Evolutionary conservation across 2,797 vertebrate species (phyloP).

Genomic region (Ispidina picta): DNA sequence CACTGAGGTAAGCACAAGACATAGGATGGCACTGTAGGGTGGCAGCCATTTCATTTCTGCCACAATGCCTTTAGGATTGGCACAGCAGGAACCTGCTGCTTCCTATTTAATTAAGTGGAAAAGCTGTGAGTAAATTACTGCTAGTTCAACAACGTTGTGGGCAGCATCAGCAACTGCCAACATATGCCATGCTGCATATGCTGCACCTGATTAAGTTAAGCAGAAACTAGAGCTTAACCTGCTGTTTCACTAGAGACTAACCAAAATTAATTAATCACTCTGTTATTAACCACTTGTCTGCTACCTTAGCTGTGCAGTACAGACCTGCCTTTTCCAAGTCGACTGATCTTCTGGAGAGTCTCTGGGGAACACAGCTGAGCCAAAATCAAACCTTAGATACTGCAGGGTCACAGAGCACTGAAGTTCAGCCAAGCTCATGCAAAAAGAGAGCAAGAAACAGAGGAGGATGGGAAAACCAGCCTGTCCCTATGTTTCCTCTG

Average conservation of each 20-base stretch:
- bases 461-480: neutral
- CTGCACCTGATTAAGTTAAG: slow-evolving; percentile 65
- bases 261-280: slow-evolving; percentile 36
- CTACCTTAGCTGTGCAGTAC: neutral
- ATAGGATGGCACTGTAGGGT: neutral
- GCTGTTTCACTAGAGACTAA: slow-evolving; percentile 47
- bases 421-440: neutral
- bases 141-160: slow-evolving; percentile 53
- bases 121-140: slow-evolving; percentile 64
- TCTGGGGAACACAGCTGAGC: neutral
- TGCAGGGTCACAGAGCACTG: neutral
- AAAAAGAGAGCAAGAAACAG: neutral
- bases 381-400: neutral
- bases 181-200: slow-evolving; percentile 17
- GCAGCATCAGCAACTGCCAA: slow-evolving; percentile 52
- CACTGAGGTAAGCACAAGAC: neutral
- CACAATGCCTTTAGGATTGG: slow-evolving; percentile 37
- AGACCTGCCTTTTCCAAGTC: slow-evolving; percentile 31
- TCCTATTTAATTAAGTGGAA: slow-evolving; percentile 75
- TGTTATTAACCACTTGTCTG: slow-evolving; percentile 47
- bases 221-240: slow-evolving; percentile 51
- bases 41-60: slow-evolving; percentile 51
- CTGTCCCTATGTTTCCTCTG: neutral
- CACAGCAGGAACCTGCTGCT: slow-evolving; percentile 74
- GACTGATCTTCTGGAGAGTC: neutral